Percentiles rank a stretch among this genome's conserved stretches.
Conservation (phyloP, 2,797 vertebrate species). For the Macrochelys suwanniensis region DNA sequence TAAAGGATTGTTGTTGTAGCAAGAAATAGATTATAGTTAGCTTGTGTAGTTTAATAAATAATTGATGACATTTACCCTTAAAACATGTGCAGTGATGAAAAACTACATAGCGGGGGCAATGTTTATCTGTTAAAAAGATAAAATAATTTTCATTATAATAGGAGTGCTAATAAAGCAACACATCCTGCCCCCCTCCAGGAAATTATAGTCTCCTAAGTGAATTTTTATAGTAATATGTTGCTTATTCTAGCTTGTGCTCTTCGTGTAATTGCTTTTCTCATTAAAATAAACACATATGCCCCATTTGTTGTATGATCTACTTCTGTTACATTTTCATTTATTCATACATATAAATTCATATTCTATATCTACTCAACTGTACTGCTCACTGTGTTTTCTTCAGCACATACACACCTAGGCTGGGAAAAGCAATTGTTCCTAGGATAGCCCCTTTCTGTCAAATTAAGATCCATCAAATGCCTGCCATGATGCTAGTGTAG, state of each 20-base stretch:
- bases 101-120: slow-evolving; percentile 20
- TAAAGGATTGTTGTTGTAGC: neutral
- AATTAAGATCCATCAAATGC: slow-evolving; percentile 46
- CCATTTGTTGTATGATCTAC: neutral
- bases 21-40: neutral
- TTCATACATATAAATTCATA: neutral
- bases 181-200: neutral
- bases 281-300: neutral
- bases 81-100: slow-evolving; percentile 22
- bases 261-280: neutral
- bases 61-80: neutral
- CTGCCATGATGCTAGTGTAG: neutral
- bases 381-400: neutral
- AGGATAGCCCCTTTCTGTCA: neutral
- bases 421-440: slow-evolving; percentile 24
- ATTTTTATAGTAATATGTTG: neutral
- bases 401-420: neutral
- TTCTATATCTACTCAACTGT: slow-evolving; percentile 31
- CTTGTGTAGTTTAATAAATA: slow-evolving; percentile 24
- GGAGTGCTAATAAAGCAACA: neutral
- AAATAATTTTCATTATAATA: neutral
- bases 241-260: neutral
- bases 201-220: neutral
- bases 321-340: slow-evolving; percentile 14
- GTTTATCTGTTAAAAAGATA: neutral